Conservation (phyloP, 2,888 invertebrate genomes). For the Spatulosminthurus flaviceps region DNA sequence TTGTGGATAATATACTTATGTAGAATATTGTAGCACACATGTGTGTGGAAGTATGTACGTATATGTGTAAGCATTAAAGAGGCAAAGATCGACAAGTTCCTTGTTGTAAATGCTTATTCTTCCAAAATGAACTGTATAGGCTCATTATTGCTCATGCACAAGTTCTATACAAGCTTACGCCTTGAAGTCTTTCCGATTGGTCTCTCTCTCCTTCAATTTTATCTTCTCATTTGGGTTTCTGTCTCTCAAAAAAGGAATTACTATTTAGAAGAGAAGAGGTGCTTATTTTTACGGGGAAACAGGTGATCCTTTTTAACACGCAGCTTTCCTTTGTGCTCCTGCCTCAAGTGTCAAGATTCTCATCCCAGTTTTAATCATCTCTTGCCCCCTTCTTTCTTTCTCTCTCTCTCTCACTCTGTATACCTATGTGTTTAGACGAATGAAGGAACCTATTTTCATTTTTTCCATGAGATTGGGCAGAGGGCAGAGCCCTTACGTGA, state of each 20-base stretch:
- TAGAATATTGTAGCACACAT: too few species aligned
- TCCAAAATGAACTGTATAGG: not conserved
- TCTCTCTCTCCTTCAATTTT: slow-evolving; percentile 13
- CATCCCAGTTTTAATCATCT: slow-evolving; percentile 23
- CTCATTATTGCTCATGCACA: not conserved
- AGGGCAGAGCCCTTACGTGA: not conserved
- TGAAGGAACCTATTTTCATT: slow-evolving; percentile 23
- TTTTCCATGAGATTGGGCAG: not conserved
- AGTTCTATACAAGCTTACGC: not conserved
- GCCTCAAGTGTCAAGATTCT: slow-evolving; percentile 25
- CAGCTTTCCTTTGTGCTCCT: slow-evolving; percentile 22
- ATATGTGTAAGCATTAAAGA: not conserved
- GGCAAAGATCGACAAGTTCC: too few species aligned
- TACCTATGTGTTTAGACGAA: too few species aligned
- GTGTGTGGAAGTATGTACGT: not conserved
- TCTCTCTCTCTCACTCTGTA: too few species aligned
- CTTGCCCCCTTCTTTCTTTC: not conserved
- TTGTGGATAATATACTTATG: too few species aligned
- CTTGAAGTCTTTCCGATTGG: slow-evolving; percentile 3
- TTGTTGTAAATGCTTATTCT: not conserved
- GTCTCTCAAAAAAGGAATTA: slow-evolving; percentile 12
- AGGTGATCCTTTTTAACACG: slow-evolving; percentile 27
- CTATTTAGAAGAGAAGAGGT: slow-evolving; percentile 10
- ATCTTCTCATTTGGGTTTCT: slow-evolving; percentile 15
- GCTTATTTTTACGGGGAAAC: slow-evolving; percentile 11